Conservation (phyloP, 2,113 vertebrate species). For the Pterocles gutturalis region DNA sequence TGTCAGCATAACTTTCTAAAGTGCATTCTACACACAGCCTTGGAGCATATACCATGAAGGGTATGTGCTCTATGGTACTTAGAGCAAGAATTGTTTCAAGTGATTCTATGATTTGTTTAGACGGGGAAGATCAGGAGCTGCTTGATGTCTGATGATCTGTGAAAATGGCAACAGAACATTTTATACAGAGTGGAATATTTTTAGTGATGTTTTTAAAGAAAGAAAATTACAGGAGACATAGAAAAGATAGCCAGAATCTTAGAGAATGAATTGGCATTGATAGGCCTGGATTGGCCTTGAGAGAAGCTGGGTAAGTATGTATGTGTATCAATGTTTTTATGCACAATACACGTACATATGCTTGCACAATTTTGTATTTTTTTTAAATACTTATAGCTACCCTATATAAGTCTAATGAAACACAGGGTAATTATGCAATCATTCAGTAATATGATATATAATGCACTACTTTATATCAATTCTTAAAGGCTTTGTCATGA, state of each 20-base stretch:
- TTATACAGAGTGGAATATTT: not conserved
- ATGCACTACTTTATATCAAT: not conserved
- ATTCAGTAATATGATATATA: not conserved
- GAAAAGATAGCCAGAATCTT: not conserved
- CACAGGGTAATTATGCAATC: not conserved
- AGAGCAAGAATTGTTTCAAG: not conserved
- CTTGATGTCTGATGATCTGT: slow-evolving; percentile 2
- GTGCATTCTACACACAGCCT: not conserved
- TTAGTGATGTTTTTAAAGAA: not conserved
- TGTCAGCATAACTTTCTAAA: not conserved
- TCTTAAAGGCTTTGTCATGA: not conserved
- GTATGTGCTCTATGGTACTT: not conserved
- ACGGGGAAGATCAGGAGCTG: not conserved
- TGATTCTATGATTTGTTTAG: slow-evolving; percentile 17
- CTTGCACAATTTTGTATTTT: not conserved
- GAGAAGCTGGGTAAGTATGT: not conserved
- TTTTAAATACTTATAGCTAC: not conserved
- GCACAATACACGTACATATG: not conserved
- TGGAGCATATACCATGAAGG: not conserved
- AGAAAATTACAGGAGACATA: not conserved
- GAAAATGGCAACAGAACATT: not conserved
- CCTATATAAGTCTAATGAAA: not conserved
- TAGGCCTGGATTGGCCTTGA: not conserved
- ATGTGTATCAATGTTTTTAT: not conserved
- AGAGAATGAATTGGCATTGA: not conserved